These are phyloP conservation scores for Pocillopora grandis DNA, from an alignment of 92 coral and sea anemone species.

Conservation along the genomic window DNA sequence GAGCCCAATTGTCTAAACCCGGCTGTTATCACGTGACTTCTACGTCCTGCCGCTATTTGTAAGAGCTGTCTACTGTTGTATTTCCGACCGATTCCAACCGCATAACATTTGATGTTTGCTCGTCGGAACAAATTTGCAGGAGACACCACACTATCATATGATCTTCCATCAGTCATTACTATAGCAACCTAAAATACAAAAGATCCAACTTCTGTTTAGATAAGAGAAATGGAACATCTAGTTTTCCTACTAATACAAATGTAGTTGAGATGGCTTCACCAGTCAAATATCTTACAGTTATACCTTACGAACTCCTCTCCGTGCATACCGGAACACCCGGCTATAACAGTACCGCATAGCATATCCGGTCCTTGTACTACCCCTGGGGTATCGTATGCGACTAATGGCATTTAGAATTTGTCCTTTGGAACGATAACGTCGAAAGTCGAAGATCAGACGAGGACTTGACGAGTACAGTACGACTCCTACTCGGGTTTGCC, in stretches of 20 bases:
- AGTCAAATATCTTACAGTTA: background rate
- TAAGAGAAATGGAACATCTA: too few species aligned
- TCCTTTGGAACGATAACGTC: conserved; percentile 28
- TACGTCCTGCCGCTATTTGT: conserved; percentile 56
- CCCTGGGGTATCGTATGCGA: conserved; percentile 63
- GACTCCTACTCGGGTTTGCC: conserved; percentile 31
- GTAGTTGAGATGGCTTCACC: too few species aligned
- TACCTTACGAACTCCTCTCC: conserved; percentile 58
- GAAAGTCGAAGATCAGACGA: conserved; percentile 47
- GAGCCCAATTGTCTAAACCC: conserved; percentile 50
- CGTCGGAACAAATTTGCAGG: conserved; percentile 57
- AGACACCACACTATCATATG: conserved; percentile 46
- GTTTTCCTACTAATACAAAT: too few species aligned
- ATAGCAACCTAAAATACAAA: conserved; percentile 11
- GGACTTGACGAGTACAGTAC: conserved; percentile 35
- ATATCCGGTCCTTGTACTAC: conserved; percentile 61
- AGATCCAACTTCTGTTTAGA: background rate
- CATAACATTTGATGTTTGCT: conserved; percentile 57
- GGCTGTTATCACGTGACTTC: conserved; percentile 60
- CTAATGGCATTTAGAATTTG: conserved; percentile 35
- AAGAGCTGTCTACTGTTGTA: conserved; percentile 47
- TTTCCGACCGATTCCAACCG: conserved; percentile 62
- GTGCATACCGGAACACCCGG: conserved; percentile 46
- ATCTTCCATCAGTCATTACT: conserved; percentile 71
- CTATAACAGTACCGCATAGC: conserved; percentile 47